Percentiles rank a stretch among this genome's conserved stretches.
phyloP scores from a whole-genome alignment of 53 echinoderm and acorn worm genomes.

The Zoroaster sp. region DNA sequence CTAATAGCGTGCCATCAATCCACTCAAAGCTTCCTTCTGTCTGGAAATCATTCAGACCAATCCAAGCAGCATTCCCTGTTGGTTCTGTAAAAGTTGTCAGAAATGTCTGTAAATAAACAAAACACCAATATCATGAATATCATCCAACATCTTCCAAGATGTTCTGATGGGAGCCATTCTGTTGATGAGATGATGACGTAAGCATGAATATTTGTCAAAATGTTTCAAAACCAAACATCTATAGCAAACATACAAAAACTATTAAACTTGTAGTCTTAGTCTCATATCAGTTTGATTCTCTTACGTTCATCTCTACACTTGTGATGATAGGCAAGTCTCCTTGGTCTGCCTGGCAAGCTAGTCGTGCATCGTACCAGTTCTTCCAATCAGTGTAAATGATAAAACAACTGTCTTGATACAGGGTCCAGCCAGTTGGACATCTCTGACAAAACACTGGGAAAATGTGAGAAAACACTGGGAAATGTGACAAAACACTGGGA shows the following conservation, averaged over 20 bases:
- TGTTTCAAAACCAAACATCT: background rate
- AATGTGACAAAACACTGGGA: constrained; percentile 61
- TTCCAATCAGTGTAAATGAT: constrained; percentile 12
- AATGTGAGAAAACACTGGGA: no score
- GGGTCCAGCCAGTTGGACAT: constrained; percentile 76
- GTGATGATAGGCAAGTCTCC: constrained; percentile 67
- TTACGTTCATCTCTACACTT: constrained; percentile 70
- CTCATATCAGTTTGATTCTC: background rate
- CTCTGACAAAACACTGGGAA: constrained; percentile 58
- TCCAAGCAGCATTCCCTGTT: constrained; percentile 12
- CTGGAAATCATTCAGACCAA: constrained; percentile 40
- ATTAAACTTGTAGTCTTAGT: background rate
- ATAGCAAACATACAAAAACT: no score
- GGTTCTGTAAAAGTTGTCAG: constrained; percentile 22
- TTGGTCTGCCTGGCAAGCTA: constrained; percentile 59
- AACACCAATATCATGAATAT: background rate
- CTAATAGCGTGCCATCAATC: constrained; percentile 27
- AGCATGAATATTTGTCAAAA: no score
- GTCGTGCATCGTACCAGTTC: constrained; percentile 52
- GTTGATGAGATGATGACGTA: no score
- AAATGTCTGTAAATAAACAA: constrained; percentile 30
- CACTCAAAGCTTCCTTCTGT: constrained; percentile 46
- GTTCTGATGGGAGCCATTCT: no score
- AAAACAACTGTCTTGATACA: constrained; percentile 61
- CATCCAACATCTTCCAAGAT: no score